Percentiles rank a stretch among this genome's conserved stretches.
Conservation (phyloP, 2,797 vertebrate species). For the Macropodus opercularis region DNA sequence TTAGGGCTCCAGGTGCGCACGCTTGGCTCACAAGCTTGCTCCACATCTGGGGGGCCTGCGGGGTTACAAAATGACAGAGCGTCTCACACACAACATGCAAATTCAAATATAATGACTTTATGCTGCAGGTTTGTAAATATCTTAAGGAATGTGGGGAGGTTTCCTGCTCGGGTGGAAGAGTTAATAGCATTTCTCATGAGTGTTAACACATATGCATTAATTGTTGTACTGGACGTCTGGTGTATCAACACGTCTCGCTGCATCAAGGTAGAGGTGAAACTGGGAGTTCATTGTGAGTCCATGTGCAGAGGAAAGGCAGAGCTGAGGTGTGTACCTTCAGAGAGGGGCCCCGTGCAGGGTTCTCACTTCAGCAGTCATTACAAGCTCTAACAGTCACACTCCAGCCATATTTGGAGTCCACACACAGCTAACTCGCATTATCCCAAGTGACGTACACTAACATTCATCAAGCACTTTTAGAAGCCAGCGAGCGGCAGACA, state of each 20-base stretch:
- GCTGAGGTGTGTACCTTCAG: conserved; percentile 76
- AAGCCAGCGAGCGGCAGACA: conserved; percentile 78
- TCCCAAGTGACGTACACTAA: conserved; percentile 82
- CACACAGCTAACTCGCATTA: conserved; percentile 80
- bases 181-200: conserved; percentile 1
- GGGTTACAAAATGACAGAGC: conserved; percentile 13
- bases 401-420: conserved; percentile 83
- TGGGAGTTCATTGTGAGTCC: conserved; percentile 78
- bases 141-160: background rate
- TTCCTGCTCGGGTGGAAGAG: conserved; percentile 3
- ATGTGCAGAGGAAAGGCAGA: conserved; percentile 75
- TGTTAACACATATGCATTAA: conserved; percentile 24
- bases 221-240: conserved; percentile 26
- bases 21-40: conserved; percentile 95
- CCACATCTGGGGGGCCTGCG: conserved; percentile 94
- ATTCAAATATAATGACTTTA: conserved; percentile 13
- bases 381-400: conserved; percentile 77
- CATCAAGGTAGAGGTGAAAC: conserved; percentile 69
- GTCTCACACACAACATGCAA: conserved; percentile 12
- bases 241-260: conserved; percentile 38
- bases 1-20: conserved; percentile 98
- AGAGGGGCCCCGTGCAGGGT: conserved; percentile 72
- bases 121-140: conserved; percentile 8
- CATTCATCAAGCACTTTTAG: conserved; percentile 82
- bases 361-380: conserved; percentile 75